Evolutionary conservation across 1,140 invertebrate species (phyloP).

Genomic region (Leptonema lineaticorne): DNA sequence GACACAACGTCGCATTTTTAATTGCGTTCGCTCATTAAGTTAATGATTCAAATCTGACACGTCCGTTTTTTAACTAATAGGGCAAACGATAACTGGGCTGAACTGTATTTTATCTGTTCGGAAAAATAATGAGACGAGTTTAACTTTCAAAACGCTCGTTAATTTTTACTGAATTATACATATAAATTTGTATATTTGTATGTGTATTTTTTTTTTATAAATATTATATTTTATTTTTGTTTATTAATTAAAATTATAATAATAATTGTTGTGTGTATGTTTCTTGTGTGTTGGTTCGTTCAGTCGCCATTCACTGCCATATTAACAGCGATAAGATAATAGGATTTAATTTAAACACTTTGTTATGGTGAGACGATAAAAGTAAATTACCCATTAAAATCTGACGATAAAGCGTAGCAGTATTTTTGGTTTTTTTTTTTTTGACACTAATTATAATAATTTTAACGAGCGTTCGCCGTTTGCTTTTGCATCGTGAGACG

Average conservation of each 20-base stretch:
- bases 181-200: neutral
- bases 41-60: conserved; percentile 8
- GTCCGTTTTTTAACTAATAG: conserved; percentile 15
- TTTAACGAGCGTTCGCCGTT: no score
- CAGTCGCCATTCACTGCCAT: conserved; percentile 12
- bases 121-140: conserved; percentile 19
- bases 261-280: no score
- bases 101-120: conserved; percentile 20
- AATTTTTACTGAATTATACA: no score
- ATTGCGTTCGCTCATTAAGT: neutral
- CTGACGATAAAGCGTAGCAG: conserved; percentile 2
- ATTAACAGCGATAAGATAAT: conserved; percentile 21
- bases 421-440: neutral
- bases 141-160: no score
- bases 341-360: conserved; percentile 18
- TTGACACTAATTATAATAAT: conserved; percentile 22
- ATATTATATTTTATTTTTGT: neutral
- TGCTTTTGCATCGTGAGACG: no score
- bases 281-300: no score
- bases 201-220: neutral
- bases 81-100: conserved; percentile 10
- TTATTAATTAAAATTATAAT: conserved; percentile 23
- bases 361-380: conserved; percentile 21
- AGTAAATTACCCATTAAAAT: conserved; percentile 22
- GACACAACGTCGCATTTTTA: no score